Conservation (phyloP, 2,888 invertebrate genomes). For the Drosophila parthenogenetica region DNA sequence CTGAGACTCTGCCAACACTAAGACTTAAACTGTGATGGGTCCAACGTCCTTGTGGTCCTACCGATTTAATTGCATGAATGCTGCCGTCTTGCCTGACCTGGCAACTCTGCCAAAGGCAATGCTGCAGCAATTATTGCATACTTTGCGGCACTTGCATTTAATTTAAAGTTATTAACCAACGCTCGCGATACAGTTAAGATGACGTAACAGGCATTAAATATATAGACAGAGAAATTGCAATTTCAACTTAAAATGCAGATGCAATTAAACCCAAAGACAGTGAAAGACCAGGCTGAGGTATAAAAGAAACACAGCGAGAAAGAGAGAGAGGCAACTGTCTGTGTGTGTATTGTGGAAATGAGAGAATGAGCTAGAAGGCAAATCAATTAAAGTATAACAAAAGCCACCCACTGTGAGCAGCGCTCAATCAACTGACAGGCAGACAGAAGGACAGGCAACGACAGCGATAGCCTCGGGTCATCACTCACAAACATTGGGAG, state of each 20-base stretch:
- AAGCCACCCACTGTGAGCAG: constrained; percentile 52
- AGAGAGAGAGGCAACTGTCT: background rate
- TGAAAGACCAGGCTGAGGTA: background rate
- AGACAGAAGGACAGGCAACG: constrained; percentile 18
- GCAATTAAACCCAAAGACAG: background rate
- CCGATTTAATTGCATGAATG: constrained; percentile 36
- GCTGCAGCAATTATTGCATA: constrained; percentile 72
- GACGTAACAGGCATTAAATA: constrained; percentile 22
- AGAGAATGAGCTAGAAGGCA: constrained; percentile 37
- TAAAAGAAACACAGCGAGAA: no score
- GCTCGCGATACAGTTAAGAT: constrained; percentile 42
- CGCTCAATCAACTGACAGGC: constrained; percentile 69
- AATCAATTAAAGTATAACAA: constrained; percentile 76
- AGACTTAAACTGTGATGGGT: no score
- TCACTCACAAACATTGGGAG: constrained; percentile 62
- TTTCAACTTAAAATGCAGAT: constrained; percentile 36
- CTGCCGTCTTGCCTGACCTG: constrained; percentile 16
- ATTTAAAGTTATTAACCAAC: constrained; percentile 71
- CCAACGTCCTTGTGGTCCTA: constrained; percentile 26
- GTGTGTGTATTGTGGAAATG: constrained; percentile 1
- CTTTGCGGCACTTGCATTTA: constrained; percentile 71
- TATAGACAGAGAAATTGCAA: constrained; percentile 37
- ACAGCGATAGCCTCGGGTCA: constrained; percentile 68
- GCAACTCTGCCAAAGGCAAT: constrained; percentile 35
- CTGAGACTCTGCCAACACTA: background rate